These are phyloP conservation scores for Basileuterus tristriatus DNA, from an alignment of 2,797 vertebrate genomes.

Conservation along the genomic window DNA sequence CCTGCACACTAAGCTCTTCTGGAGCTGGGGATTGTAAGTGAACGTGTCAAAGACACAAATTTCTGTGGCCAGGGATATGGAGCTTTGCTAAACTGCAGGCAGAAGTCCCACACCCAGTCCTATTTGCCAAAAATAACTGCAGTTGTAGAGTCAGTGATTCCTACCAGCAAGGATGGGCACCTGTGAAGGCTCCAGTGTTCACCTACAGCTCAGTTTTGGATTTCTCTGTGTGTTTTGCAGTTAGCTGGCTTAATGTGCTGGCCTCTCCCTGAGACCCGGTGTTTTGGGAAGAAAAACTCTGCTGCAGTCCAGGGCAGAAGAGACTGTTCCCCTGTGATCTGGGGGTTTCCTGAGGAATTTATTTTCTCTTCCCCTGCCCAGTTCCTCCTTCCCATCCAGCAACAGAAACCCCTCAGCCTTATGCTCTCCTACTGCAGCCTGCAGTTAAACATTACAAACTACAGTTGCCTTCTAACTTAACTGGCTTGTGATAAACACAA, in stretches of 20 bases:
- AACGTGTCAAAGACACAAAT: background rate
- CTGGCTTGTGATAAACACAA: background rate
- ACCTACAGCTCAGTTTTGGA: background rate
- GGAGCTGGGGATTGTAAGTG: background rate
- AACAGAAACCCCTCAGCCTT: background rate
- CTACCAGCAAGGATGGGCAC: background rate
- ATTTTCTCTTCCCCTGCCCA: background rate
- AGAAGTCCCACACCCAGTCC: rapidly evolving
- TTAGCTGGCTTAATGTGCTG: background rate
- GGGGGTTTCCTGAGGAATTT: background rate
- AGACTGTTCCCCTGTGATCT: background rate
- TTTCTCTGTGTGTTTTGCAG: background rate
- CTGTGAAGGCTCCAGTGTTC: background rate
- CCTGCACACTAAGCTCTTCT: background rate
- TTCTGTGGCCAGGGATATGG: background rate
- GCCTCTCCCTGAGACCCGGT: background rate
- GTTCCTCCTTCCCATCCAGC: background rate
- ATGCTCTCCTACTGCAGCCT: rapidly evolving
- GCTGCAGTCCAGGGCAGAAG: background rate
- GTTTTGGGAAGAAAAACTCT: background rate
- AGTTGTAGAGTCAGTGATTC: background rate
- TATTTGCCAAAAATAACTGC: background rate
- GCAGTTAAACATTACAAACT: background rate
- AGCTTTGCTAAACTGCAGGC: background rate
- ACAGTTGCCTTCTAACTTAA: background rate